Evolutionary conservation across 2,113 vertebrate species (phyloP).

Genomic region (Crotalus helleri): DNA sequence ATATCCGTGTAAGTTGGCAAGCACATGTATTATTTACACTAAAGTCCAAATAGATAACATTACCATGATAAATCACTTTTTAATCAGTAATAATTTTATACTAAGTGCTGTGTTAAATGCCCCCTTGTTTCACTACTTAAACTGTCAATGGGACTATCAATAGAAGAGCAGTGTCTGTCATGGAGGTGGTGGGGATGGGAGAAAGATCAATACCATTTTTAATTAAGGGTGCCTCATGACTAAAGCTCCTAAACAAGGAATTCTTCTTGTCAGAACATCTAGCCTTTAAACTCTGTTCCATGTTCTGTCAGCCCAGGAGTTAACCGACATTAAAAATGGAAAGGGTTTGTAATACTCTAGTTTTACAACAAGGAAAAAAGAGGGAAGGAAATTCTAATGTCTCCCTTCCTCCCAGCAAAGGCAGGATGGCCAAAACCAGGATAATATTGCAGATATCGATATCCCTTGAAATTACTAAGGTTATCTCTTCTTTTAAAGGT

Average conservation of each 20-base stretch:
- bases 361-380: not conserved
- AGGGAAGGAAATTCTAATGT: not conserved
- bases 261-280: slow-evolving; percentile 65
- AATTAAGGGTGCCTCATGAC: slow-evolving; percentile 71
- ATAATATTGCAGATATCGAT: not conserved
- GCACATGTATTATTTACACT: not conserved
- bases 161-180: slow-evolving; percentile 67
- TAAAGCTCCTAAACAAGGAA: slow-evolving; percentile 60
- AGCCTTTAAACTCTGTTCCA: slow-evolving; percentile 55
- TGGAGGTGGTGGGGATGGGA: slow-evolving; percentile 5
- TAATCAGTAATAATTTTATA: slow-evolving; percentile 80
- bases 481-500: not conserved
- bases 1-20: not conserved
- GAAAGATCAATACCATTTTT: slow-evolving; percentile 79
- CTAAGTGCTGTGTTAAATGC: slow-evolving; percentile 75
- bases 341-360: not conserved
- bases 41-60: slow-evolving; percentile 59
- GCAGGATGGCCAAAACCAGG: not conserved
- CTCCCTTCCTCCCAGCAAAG: not conserved
- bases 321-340: slow-evolving; percentile 40
- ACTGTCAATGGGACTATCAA: slow-evolving; percentile 69
- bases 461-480: not conserved
- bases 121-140: slow-evolving; percentile 80
- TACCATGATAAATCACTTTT: slow-evolving; percentile 77
- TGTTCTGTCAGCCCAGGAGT: slow-evolving; percentile 54